Conservation (phyloP, 2,888 invertebrate genomes). For the Troilus luridus region DNA sequence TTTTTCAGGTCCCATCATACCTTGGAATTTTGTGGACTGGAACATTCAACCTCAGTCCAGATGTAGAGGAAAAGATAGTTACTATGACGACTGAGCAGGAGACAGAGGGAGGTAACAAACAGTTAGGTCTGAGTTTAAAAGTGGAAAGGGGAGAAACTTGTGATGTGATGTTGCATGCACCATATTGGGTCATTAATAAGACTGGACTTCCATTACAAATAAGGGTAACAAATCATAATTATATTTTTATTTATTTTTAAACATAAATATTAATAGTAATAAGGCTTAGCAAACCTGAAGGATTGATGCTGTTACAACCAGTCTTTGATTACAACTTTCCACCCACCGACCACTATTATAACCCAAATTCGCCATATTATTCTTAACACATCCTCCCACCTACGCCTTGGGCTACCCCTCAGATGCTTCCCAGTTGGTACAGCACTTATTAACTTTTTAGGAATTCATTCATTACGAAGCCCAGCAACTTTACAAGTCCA, state of each 20-base stretch:
- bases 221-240: constrained; percentile 72
- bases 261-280: neutral
- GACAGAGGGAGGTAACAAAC: constrained; percentile 76
- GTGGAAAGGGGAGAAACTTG: constrained; percentile 76
- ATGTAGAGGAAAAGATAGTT: constrained; percentile 72
- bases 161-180: constrained; percentile 80
- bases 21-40: constrained; percentile 81
- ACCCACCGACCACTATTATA: too few relatives aligned
- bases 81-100: constrained; percentile 79
- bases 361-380: too few relatives aligned
- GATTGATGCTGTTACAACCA: too few relatives aligned
- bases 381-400: too few relatives aligned
- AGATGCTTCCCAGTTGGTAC: too few relatives aligned
- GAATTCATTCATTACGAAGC: too few relatives aligned
- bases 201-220: constrained; percentile 86
- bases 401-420: too few relatives aligned
- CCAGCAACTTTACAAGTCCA: too few relatives aligned
- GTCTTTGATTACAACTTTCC: too few relatives aligned
- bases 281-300: too few relatives aligned
- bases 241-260: neutral
- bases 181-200: constrained; percentile 92
- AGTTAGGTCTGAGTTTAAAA: constrained; percentile 78
- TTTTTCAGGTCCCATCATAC: constrained; percentile 74
- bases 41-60: constrained; percentile 76
- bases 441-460: too few relatives aligned